Evolutionary conservation across 2,888 invertebrate genomes (phyloP).

Genomic region (Coleophora deauratella): DNA sequence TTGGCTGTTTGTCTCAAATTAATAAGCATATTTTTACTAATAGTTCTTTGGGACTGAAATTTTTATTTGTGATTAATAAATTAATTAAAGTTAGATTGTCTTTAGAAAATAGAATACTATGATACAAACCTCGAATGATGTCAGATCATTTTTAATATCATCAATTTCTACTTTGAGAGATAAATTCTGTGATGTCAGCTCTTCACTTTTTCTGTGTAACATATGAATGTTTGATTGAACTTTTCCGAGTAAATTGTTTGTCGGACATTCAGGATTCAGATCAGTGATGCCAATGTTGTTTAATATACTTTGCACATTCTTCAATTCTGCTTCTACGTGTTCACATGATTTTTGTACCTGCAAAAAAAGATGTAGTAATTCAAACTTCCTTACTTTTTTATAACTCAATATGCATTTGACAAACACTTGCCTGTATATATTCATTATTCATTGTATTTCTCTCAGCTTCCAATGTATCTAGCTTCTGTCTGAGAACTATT

Average conservation of each 20-base stretch:
- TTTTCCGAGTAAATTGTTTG: constrained; percentile 42
- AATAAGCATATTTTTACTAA: constrained; percentile 43
- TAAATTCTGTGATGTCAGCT: constrained; percentile 51
- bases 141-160: constrained; percentile 36
- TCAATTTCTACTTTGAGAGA: constrained; percentile 53
- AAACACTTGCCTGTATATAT: constrained; percentile 54
- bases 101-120: background rate
- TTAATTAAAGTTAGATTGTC: background rate
- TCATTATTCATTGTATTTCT: constrained; percentile 59
- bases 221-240: constrained; percentile 43
- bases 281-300: constrained; percentile 46
- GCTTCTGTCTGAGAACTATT: constrained; percentile 49
- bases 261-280: constrained; percentile 30
- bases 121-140: constrained; percentile 37
- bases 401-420: too few relatives aligned
- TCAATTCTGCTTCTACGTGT: constrained; percentile 63
- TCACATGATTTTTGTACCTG: constrained; percentile 54
- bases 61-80: constrained; percentile 1
- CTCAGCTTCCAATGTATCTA: constrained; percentile 54
- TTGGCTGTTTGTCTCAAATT: constrained; percentile 51
- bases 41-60: constrained; percentile 48
- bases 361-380: constrained; percentile 14
- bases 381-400: too few relatives aligned
- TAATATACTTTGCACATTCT: constrained; percentile 49
- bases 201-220: constrained; percentile 53